Evolutionary conservation across 2,888 invertebrate genomes (phyloP).

Genomic region (Ptilodon capucinus): DNA sequence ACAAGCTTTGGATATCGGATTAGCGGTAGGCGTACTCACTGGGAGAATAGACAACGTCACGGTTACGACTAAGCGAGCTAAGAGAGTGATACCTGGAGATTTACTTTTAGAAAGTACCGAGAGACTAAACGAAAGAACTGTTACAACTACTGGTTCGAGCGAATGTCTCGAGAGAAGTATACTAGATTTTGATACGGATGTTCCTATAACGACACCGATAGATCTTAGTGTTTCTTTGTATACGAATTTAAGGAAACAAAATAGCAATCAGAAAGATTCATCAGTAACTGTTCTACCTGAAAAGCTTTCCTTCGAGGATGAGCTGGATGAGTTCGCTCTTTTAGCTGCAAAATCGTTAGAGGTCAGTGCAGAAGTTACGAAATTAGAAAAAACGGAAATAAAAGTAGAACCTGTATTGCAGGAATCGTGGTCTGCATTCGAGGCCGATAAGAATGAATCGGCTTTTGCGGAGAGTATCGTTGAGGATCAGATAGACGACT

Average conservation of each 20-base stretch:
- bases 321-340: constrained; percentile 90
- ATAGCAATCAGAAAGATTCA: constrained; percentile 44
- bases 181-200: constrained; percentile 88
- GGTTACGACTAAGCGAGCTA: constrained; percentile 80
- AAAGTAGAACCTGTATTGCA: constrained; percentile 69
- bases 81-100: constrained; percentile 86
- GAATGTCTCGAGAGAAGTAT: constrained; percentile 87
- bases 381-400: constrained; percentile 68
- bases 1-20: constrained; percentile 91
- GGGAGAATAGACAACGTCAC: constrained; percentile 91
- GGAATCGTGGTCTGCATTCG: constrained; percentile 86
- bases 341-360: constrained; percentile 89
- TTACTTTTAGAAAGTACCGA: constrained; percentile 85
- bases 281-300: constrained; percentile 19
- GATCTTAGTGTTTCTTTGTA: constrained; percentile 87
- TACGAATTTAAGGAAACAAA: constrained; percentile 76
- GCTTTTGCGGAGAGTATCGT: constrained; percentile 73
- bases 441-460: constrained; percentile 73
- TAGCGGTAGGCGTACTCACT: constrained; percentile 93
- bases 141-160: constrained; percentile 56
- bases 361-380: constrained; percentile 78
- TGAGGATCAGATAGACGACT: constrained; percentile 72
- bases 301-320: constrained; percentile 65
- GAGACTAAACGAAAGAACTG: constrained; percentile 37
- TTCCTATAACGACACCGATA: constrained; percentile 86